Conservation (phyloP, 2,888 invertebrate genomes). For the Agrotis exclamationis region DNA sequence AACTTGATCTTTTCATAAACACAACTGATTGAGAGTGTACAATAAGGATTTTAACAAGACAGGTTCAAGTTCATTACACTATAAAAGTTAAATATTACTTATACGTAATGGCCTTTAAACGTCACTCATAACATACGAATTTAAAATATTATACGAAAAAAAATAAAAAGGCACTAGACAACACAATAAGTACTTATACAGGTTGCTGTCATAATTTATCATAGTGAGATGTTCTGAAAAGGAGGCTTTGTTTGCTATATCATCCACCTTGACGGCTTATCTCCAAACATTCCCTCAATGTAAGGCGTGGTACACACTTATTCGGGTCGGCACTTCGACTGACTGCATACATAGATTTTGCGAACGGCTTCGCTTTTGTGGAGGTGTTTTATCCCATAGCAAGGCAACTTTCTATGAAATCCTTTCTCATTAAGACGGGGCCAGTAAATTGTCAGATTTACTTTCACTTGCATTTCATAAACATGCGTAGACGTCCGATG, state of each 20-base stretch:
- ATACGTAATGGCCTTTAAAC: not conserved
- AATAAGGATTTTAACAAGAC: not conserved
- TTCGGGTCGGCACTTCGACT: not conserved
- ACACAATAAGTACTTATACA: constrained; percentile 1
- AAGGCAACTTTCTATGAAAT: too few relatives aligned
- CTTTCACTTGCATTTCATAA: too few relatives aligned
- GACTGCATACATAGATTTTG: too few relatives aligned
- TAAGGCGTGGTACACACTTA: not conserved
- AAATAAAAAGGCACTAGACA: constrained; percentile 2
- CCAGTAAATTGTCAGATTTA: too few relatives aligned
- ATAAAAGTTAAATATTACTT: not conserved
- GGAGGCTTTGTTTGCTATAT: constrained; percentile 42
- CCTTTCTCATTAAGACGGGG: too few relatives aligned
- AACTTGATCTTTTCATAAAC: too few relatives aligned
- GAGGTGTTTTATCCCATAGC: too few relatives aligned
- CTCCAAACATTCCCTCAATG: constrained; percentile 40
- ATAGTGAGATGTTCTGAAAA: constrained; percentile 33
- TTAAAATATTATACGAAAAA: not conserved
- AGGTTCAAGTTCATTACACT: not conserved
- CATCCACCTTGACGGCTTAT: constrained; percentile 35
- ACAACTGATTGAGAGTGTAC: too few relatives aligned
- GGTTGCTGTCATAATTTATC: constrained; percentile 38
- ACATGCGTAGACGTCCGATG: too few relatives aligned
- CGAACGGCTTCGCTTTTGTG: too few relatives aligned
- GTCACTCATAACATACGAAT: not conserved